Evolutionary conservation across 2,888 invertebrate genomes (phyloP), one percentile per base, ranked within the genome.

Genomic region (Chouioia cunea): DNA sequence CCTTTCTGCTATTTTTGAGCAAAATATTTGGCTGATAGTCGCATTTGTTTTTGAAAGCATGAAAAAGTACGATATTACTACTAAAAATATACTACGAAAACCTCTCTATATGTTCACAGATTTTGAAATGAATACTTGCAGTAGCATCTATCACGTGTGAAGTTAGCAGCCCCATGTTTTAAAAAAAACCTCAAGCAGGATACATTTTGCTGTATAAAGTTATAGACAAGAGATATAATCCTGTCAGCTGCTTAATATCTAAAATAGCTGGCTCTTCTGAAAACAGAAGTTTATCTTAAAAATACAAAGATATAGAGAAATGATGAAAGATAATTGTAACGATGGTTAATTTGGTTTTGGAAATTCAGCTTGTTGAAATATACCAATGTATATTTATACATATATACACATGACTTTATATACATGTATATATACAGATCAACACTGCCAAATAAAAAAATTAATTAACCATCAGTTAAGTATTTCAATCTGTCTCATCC

Each of bases 401-500:
- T 14, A 12, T 23, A 12, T 54, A 54, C 27, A 22, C 22, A 54
- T 54, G 23, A 22, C 6, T 10, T 54, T 54, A 22, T 14, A 54
- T 22, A 54, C n/a, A 22, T 54, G 23, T 27, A 14, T 36, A 36
- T 36, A 36, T 36, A 36, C 36, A 36, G 36, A 23, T 54, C 54
- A 20, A n/a, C 23, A 10, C 54, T 22, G 23, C 20, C 23, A 54
- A 18, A 16, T 48, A 14, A 16, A 20, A 53, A 53, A 53, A 53
- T 53, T 10, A 58, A 58, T 66, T 27, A 69, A 74, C 65, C 54
- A 50, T 65, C 22, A 44, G 59, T 62, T n/a, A 62, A 48, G 64
- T 56, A 56, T 47, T 60, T 12, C 12, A 36, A 36, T 36, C 8
- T 18, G 12, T 18, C 70, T 83, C 80, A 84, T 77, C 83, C 83